phyloP scores from a whole-genome alignment of 2,113 vertebrate species.

The Tachuris rubrigastra region DNA sequence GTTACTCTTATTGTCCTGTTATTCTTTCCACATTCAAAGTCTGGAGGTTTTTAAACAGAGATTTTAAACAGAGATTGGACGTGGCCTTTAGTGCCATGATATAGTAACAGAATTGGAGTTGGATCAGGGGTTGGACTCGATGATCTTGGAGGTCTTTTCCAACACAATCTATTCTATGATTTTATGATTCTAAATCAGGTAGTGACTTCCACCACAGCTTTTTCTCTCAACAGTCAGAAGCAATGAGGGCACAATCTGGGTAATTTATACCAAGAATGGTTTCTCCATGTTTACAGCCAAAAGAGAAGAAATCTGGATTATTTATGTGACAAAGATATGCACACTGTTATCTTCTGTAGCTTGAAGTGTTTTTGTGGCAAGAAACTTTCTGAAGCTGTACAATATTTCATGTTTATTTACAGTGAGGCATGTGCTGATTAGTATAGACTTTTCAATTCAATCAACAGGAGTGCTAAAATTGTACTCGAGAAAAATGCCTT shows the following conservation, averaged over 20 bases:
- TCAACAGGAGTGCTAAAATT: neutral
- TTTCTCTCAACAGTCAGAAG: neutral
- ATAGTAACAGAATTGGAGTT: too few relatives aligned
- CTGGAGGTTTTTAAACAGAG: too few relatives aligned
- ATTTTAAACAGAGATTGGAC: too few relatives aligned
- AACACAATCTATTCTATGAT: too few relatives aligned
- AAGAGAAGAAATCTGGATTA: neutral
- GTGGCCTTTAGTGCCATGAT: too few relatives aligned
- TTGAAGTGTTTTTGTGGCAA: neutral
- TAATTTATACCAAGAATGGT: neutral
- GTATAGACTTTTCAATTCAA: neutral
- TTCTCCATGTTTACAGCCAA: neutral
- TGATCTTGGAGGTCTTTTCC: too few relatives aligned
- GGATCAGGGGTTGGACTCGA: too few relatives aligned
- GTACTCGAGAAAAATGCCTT: neutral
- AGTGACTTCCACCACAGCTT: neutral
- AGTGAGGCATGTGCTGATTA: neutral
- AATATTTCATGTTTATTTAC: constrained; percentile 11
- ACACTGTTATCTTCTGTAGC: neutral
- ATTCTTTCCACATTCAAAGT: neutral
- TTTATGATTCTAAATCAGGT: too few relatives aligned
- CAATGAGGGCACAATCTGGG: neutral
- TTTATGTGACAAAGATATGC: neutral
- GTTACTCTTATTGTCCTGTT: neutral
- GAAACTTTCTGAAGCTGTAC: neutral